Conservation (phyloP, 2,113 vertebrate genomes). For the Apodemus sylvaticus region DNA sequence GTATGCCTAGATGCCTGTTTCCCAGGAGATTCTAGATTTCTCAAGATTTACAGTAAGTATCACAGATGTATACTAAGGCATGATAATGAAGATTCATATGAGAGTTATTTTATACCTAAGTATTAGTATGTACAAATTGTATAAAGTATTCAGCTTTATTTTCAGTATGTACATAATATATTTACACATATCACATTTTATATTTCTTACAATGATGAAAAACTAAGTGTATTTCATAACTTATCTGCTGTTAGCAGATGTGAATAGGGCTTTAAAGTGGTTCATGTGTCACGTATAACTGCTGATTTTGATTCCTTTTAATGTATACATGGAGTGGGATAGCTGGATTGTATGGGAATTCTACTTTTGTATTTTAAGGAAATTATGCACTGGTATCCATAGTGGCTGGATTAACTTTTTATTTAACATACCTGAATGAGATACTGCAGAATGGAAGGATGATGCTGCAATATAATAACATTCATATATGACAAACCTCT, state of each 20-base stretch:
- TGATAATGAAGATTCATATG: background rate
- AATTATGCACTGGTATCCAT: background rate
- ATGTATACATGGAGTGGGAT: background rate
- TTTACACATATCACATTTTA: background rate
- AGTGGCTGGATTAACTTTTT: background rate
- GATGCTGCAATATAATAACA: background rate
- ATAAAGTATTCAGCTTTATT: background rate
- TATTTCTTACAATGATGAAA: background rate
- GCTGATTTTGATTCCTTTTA: background rate
- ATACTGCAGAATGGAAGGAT: background rate
- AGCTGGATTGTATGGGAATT: too few relatives aligned
- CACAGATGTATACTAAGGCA: background rate
- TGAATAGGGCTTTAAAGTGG: background rate
- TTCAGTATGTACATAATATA: background rate
- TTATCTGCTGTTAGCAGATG: background rate
- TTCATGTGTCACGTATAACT: background rate
- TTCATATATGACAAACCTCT: background rate
- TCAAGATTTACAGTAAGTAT: background rate
- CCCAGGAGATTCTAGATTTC: background rate
- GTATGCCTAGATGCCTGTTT: background rate
- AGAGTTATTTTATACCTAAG: background rate
- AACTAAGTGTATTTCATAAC: background rate
- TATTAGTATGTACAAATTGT: background rate
- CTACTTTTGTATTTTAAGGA: background rate
- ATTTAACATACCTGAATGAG: background rate